Conservation (phyloP, 64 coral and sea anemone species). For the Acropora yongei region DNA sequence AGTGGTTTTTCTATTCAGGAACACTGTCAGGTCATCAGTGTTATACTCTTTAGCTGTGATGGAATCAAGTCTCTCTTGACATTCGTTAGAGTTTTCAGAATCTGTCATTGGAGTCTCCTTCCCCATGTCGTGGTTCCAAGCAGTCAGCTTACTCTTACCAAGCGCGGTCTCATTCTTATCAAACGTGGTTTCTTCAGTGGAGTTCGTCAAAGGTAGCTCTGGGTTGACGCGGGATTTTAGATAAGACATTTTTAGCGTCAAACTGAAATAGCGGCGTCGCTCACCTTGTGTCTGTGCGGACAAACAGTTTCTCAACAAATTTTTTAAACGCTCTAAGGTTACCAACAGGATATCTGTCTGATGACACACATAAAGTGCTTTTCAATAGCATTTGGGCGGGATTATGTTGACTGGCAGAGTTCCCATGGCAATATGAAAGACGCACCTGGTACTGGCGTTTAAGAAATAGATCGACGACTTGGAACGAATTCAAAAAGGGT, state of each 20-base stretch:
- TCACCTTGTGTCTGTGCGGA: too few species aligned
- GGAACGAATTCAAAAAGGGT: background rate
- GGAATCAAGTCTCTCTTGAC: constrained; percentile 1
- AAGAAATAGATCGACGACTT: background rate
- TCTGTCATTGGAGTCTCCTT: background rate
- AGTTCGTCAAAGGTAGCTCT: background rate
- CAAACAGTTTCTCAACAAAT: background rate
- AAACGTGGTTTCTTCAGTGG: background rate
- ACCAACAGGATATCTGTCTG: background rate
- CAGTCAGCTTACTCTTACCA: background rate
- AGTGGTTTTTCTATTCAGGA: background rate
- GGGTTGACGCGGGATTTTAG: background rate
- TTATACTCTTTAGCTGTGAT: background rate
- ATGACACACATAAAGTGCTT: background rate
- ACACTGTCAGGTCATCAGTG: background rate
- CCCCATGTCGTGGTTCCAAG: background rate
- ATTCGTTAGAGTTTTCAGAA: background rate
- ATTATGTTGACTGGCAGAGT: background rate
- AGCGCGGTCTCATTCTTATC: background rate
- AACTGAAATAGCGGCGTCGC: background rate
- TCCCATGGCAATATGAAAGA: background rate
- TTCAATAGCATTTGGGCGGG: background rate
- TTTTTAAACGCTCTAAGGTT: background rate
- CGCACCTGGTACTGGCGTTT: background rate
- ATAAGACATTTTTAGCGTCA: background rate